Evolutionary conservation across 1,140 invertebrate genomes (phyloP), one percentile per base, ranked within the genome.

Genomic region (Stenopsyche tienmushanensis): DNA sequence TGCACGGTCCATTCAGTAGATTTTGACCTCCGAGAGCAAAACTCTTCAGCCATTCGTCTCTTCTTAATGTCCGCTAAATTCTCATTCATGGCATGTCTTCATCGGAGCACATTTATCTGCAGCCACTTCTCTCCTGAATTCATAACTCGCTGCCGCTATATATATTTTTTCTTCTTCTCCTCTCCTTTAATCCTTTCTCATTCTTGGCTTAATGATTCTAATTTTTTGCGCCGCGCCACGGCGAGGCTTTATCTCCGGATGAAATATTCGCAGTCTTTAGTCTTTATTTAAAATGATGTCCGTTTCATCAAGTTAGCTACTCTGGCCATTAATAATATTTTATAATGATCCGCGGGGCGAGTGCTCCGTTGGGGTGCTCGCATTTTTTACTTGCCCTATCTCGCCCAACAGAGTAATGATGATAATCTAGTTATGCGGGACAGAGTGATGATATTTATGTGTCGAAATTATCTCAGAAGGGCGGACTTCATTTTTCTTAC

Each of bases 271-370:
- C 50, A 52, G 64, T 66, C 68, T 59, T 70, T 64, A 66, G 64
- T 70, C 68, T 70, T 70, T 63, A 70, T 70, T 70, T 66, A 70
- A 70, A 70, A 66, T 70, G 68, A 65, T 70, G 60, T 66, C 64
- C 68, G 64, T 70, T 70, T 70, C 68, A 66, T 70, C 68, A 70
- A 63, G 44, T 66, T 39, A 53, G 54, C 54, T 42, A 62, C 55
- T 41, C 18, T 60, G 26, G 49, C 62, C 64, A 53, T 63, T 62
- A 34, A 64, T 59, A 60, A 70, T 70, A 64, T 62, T 60, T 66
- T 64, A 59, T 64, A 70, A 66, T 66, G 54, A 59, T 55, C 54
- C 59, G 29, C 23, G 42, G 23, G 24, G 21, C 60, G 50, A 13
- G 34, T 23, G 62, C 62, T 68, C 60, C 62, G 49, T 65, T 65